Evolutionary conservation across 2,113 vertebrate genomes (phyloP).

Genomic region (Oreochromis niloticus): DNA sequence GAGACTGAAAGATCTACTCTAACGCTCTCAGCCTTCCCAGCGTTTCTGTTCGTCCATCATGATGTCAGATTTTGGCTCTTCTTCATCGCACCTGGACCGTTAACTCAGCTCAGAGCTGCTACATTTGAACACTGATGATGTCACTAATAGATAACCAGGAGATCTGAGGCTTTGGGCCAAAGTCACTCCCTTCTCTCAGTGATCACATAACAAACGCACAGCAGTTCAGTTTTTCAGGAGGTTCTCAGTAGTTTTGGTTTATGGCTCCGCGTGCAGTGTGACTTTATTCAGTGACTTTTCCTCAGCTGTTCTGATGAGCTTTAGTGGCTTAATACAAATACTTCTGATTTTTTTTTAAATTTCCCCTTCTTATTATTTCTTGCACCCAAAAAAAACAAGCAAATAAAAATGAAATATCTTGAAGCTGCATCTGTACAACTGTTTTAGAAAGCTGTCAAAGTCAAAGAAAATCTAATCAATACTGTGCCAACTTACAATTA

Average conservation of each 20-base stretch:
- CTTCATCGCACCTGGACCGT: background rate
- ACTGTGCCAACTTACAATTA: background rate
- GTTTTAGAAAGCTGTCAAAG: background rate
- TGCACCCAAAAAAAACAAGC: background rate
- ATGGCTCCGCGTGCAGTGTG: background rate
- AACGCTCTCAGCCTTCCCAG: background rate
- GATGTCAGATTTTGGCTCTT: background rate
- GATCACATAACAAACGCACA: background rate
- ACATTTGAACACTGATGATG: background rate
- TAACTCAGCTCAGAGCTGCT: background rate
- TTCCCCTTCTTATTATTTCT: background rate
- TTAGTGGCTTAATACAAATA: background rate
- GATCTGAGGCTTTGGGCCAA: background rate
- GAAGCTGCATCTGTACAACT: background rate
- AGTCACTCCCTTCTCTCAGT: background rate
- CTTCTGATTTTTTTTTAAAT: background rate
- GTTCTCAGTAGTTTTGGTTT: background rate
- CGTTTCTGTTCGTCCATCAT: background rate
- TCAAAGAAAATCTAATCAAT: background rate
- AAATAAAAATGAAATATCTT: background rate
- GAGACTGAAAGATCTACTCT: conserved; percentile 44
- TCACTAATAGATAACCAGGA: background rate
- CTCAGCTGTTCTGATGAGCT: background rate
- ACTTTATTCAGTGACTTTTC: background rate
- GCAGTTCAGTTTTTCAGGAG: background rate